Evolutionary conservation across 2,797 vertebrate genomes (phyloP).

Genomic region (Poecilia wingei): DNA sequence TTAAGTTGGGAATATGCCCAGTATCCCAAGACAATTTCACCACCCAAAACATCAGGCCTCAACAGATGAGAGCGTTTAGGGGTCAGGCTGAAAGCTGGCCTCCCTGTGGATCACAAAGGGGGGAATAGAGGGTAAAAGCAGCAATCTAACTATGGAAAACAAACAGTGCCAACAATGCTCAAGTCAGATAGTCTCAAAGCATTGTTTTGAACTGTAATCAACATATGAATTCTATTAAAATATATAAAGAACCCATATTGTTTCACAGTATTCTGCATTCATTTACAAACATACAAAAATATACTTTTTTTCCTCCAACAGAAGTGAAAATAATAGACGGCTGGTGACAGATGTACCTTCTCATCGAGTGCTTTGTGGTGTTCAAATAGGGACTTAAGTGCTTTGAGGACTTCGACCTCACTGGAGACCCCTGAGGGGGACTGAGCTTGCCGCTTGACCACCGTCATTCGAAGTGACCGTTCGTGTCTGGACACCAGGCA

Average conservation of each 20-base stretch:
- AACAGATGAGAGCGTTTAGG: constrained; percentile 51
- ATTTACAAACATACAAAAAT: neutral
- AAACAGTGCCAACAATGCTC: neutral
- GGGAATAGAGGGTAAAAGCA: constrained; percentile 1
- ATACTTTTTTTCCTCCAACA: neutral
- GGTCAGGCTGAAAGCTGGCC: constrained; percentile 30
- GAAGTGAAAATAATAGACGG: neutral
- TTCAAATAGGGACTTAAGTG: constrained; percentile 98
- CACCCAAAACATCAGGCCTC: constrained; percentile 27
- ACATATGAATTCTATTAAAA: neutral
- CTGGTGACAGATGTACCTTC: constrained; percentile 82
- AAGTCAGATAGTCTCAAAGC: too few species aligned
- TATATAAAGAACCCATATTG: neutral
- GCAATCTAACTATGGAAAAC: neutral
- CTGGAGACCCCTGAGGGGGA: constrained; percentile 98
- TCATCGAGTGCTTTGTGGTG: constrained; percentile 99
- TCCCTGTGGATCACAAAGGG: constrained; percentile 22
- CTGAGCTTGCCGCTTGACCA: constrained; percentile 98
- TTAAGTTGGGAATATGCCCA: neutral
- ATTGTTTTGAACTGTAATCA: neutral
- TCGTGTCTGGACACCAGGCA: constrained; percentile 98
- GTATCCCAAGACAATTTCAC: constrained; percentile 24
- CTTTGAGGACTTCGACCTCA: constrained; percentile 98
- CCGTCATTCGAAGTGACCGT: constrained; percentile 97
- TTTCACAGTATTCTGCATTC: neutral